Conservation (phyloP, 2,888 invertebrate genomes). For the Ormyrus nitidulus region DNA sequence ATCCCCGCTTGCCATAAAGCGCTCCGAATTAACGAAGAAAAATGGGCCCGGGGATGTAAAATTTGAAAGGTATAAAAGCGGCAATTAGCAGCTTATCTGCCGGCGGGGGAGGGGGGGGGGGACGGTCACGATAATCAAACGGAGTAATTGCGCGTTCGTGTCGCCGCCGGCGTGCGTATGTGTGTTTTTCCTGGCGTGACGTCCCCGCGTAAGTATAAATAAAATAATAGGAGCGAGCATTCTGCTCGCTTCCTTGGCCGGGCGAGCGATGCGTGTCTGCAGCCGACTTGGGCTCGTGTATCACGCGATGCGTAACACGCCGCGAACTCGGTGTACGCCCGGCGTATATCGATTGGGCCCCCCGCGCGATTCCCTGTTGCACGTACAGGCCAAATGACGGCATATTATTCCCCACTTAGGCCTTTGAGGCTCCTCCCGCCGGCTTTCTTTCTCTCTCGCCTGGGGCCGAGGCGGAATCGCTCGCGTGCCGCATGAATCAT, state of each 20-base stretch:
- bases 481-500: constrained; percentile 73
- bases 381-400: constrained; percentile 68
- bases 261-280: not conserved
- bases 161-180: not conserved
- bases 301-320: constrained; percentile 7
- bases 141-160: not conserved
- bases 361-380: constrained; percentile 65
- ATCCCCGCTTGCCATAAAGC: too few relatives aligned
- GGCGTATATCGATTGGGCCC: constrained; percentile 59
- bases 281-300: not conserved
- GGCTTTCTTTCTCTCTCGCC: not conserved
- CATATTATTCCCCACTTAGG: constrained; percentile 70
- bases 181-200: constrained; percentile 6
- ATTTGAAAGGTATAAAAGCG: too few relatives aligned
- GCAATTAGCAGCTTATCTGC: constrained; percentile 18
- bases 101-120: too few relatives aligned
- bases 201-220: constrained; percentile 17
- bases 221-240: constrained; percentile 11
- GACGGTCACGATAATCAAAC: constrained; percentile 15
- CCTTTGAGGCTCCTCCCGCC: constrained; percentile 48
- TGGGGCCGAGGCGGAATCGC: constrained; percentile 63
- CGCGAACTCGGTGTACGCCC: too few relatives aligned
- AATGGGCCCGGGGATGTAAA: too few relatives aligned
- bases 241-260: not conserved
- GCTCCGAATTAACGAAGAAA: too few relatives aligned